Evolutionary conservation across 2,797 vertebrate genomes (phyloP), one percentile per base, ranked within the genome.

Genomic region (Anolis apletophallus): DNA sequence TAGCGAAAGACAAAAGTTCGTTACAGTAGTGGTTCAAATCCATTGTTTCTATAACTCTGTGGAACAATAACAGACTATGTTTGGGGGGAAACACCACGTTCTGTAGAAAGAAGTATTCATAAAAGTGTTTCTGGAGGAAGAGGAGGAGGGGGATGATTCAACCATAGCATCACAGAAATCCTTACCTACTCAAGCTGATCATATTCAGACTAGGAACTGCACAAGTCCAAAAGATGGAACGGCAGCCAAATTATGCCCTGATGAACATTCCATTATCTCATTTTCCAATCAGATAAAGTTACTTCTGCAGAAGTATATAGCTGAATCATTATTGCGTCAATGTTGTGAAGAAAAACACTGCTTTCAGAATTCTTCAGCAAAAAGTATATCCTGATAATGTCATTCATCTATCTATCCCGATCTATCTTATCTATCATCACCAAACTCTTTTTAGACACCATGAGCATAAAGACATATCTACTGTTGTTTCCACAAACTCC

Each of bases 381-480:
- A 94, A 93, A 83, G 87, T 57, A 93, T 87, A 91, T 94, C 77
- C 90, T 90, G 89, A 85, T 87, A 93, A 90, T 69, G 92, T 94
- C 91, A 14, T 46, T 91, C 94, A 19, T 19, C 19, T 19, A 23
- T 46, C 91, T 95, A 34, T 19, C 34, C 34, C 40, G 40, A 36
- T 71, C 34, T 34, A 93, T 32, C 19, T n/a, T 5, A 81, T 59
- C 57, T 1, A 19, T 59, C 57, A 64, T 26, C 59, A 26, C 23
- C 59, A 23, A 64, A 64, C 26, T 64, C 26, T 40, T 16, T 52
- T 91, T 87, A 80, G 92, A 91, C 81, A 85, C 89, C 54, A 75
- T 80, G 82, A 94, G 81, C 86, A 92, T 36, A 91, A 73, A 93
- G 72, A 84, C 85, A 82, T 87, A 86, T 92, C 93, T 91, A 95